A percentile compares a stretch with the other conserved stretches of the same genome.
Evolutionary conservation across 2,113 vertebrate species (phyloP).

Genomic region (Campylorhamphus procurvoides): DNA sequence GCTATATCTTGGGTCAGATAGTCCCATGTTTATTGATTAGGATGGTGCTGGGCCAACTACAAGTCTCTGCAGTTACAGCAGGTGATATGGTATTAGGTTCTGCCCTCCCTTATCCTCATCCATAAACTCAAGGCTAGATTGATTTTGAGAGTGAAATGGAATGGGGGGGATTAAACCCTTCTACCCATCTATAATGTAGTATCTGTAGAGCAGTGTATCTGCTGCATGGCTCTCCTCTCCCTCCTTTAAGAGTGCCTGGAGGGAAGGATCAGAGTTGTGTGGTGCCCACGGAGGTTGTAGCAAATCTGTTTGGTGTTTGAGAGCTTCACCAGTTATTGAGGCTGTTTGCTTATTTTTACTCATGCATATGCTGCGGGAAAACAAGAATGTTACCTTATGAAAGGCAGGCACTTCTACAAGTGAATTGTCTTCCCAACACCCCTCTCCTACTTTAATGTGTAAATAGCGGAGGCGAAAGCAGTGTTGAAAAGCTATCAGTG

Average conservation of each 20-base stretch:
- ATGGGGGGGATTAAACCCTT: accelerated
- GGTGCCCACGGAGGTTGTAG: neutral
- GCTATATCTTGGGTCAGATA: neutral
- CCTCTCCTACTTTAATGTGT: neutral
- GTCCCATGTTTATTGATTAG: neutral
- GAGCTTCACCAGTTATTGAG: neutral
- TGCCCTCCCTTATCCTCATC: neutral
- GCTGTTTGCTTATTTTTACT: neutral
- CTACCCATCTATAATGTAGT: neutral
- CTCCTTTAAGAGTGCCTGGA: neutral
- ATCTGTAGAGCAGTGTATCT: neutral
- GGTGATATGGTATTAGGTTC: neutral
- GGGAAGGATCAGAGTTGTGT: neutral
- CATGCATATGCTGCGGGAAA: neutral
- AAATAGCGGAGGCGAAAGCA: neutral
- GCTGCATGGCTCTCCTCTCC: neutral
- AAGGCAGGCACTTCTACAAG: neutral
- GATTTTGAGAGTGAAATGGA: neutral
- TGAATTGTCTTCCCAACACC: neutral
- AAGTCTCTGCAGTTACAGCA: neutral
- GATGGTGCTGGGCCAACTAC: neutral
- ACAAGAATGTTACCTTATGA: neutral
- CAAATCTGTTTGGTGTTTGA: neutral
- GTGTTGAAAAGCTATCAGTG: neutral
- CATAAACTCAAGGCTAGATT: neutral